Conservation (phyloP, 2,888 invertebrate species). For the Sericinus montela region DNA sequence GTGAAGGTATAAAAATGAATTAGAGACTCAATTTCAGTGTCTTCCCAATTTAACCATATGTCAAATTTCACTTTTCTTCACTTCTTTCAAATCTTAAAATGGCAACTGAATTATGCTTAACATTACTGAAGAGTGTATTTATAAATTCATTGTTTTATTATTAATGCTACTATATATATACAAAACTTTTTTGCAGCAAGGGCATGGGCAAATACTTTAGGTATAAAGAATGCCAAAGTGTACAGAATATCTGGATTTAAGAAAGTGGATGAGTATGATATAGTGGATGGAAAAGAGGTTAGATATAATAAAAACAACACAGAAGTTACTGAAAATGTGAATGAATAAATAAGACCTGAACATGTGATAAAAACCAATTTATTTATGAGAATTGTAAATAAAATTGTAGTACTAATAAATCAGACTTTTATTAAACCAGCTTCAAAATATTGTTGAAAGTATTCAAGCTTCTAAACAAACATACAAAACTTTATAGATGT, state of each 20-base stretch:
- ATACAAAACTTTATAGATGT: too few species aligned
- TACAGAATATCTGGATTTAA: slow-evolving; percentile 72
- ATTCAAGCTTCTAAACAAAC: too few species aligned
- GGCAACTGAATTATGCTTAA: too few species aligned
- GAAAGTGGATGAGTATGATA: slow-evolving; percentile 69
- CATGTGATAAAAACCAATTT: neutral
- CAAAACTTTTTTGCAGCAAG: slow-evolving; percentile 59
- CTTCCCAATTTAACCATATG: too few species aligned
- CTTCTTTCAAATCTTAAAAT: too few species aligned
- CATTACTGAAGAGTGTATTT: too few species aligned
- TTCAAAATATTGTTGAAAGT: too few species aligned
- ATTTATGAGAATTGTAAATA: neutral
- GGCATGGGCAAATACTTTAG: slow-evolving; percentile 77
- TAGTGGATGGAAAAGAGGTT: slow-evolving; percentile 54
- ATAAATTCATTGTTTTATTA: too few species aligned
- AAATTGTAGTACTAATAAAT: neutral
- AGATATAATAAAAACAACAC: slow-evolving; percentile 15
- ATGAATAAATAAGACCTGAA: slow-evolving; percentile 1
- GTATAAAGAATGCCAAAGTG: slow-evolving; percentile 78
- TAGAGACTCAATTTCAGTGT: too few species aligned
- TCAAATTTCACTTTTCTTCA: too few species aligned
- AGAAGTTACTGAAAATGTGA: slow-evolving; percentile 4
- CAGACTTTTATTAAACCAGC: neutral
- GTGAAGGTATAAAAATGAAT: too few species aligned
- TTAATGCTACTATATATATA: too few species aligned